Conservation (phyloP, 2,888 invertebrate genomes). For the Elysia crispata region DNA sequence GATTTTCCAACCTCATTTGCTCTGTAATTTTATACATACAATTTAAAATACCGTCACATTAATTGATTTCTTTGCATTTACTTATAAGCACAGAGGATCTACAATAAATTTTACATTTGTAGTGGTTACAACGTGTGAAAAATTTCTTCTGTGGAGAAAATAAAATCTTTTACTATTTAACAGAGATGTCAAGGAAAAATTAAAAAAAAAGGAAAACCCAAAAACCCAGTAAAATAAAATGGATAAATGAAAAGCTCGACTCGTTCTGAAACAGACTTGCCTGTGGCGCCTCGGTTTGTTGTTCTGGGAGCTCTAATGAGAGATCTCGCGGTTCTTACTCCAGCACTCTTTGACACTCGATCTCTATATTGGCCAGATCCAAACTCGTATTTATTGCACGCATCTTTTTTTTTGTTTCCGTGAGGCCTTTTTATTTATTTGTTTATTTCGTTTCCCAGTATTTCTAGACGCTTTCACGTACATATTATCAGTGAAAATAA, state of each 20-base stretch:
- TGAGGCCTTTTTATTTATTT: background rate
- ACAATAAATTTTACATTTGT: too few species aligned
- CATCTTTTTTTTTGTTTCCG: background rate
- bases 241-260: background rate
- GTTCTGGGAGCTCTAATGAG: slow-evolving; percentile 45
- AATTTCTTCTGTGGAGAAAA: too few species aligned
- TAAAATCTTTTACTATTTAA: too few species aligned
- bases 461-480: background rate
- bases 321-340: slow-evolving; percentile 15
- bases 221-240: background rate
- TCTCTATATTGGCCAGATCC: slow-evolving; percentile 44
- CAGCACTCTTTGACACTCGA: slow-evolving; percentile 45
- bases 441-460: background rate
- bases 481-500: background rate
- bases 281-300: slow-evolving; percentile 30
- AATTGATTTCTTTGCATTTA: too few species aligned
- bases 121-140: too few species aligned
- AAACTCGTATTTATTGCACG: background rate
- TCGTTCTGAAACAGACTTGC: background rate
- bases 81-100: too few species aligned
- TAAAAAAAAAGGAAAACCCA: background rate
- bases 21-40: too few species aligned
- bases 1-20: too few species aligned
- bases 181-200: too few species aligned
- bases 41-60: too few species aligned